Evolutionary conservation across 2,113 vertebrate species (phyloP).

Genomic region (Equus przewalskii): DNA sequence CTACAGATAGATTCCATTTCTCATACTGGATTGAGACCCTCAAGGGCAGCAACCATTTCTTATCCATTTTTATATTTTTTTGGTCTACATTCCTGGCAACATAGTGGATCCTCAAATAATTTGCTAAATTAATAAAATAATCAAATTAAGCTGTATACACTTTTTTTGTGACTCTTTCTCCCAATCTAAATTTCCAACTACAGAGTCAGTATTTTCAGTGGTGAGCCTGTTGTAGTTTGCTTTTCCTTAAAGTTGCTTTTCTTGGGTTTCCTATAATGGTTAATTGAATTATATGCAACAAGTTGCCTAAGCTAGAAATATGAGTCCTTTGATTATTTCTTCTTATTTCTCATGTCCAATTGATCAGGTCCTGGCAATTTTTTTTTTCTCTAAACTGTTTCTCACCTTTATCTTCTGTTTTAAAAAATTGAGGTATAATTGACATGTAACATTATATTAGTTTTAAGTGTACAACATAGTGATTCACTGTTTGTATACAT

Average conservation of each 20-base stretch:
- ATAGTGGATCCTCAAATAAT: neutral
- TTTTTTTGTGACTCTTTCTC: neutral
- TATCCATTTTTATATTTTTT: constrained; percentile 2
- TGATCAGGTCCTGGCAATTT: neutral
- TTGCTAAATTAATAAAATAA: constrained; percentile 22
- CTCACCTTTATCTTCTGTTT: neutral
- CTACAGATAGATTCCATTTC: neutral
- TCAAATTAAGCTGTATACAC: neutral
- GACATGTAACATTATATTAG: neutral
- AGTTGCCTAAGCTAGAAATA: constrained; percentile 15
- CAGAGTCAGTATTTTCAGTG: neutral
- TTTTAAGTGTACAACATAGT: neutral
- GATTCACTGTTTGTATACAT: neutral
- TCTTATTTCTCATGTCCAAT: neutral
- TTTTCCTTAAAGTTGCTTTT: neutral
- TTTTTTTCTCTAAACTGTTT: constrained; percentile 2
- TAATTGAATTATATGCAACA: neutral
- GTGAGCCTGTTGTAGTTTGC: neutral
- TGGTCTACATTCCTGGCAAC: neutral
- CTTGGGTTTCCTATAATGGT: neutral
- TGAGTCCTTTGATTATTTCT: constrained; percentile 33
- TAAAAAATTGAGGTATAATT: neutral
- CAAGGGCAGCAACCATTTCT: neutral
- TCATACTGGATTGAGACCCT: neutral
- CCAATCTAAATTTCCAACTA: neutral